These are phyloP conservation scores for Ctenochaetus hawaiiensis DNA, from an alignment of 2,797 vertebrate genomes.

Conservation along the genomic window DNA sequence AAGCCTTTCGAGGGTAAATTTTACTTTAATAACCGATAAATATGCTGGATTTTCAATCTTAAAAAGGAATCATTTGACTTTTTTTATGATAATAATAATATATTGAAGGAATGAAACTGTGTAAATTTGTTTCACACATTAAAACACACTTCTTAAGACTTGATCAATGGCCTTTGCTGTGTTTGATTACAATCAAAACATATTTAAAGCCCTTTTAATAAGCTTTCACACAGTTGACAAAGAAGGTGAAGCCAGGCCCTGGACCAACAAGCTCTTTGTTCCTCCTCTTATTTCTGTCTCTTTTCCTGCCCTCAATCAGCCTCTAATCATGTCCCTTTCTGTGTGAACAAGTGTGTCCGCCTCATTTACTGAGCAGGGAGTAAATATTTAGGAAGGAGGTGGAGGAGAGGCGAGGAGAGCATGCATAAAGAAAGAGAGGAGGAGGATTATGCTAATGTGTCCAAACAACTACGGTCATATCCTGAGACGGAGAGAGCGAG, in stretches of 20 bases:
- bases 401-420: slow-evolving; percentile 34
- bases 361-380: slow-evolving; percentile 64
- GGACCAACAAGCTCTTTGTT: slow-evolving; percentile 40
- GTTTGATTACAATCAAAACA: slow-evolving; percentile 3
- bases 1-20: too few species aligned
- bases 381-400: slow-evolving; percentile 76
- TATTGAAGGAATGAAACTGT: too few species aligned
- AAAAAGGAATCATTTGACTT: not conserved
- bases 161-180: not conserved
- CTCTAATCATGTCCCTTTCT: slow-evolving; percentile 62
- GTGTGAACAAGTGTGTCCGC: slow-evolving; percentile 66
- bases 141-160: not conserved
- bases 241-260: slow-evolving; percentile 19
- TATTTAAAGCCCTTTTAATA: slow-evolving; percentile 43
- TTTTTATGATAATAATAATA: too few species aligned
- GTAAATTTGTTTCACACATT: not conserved
- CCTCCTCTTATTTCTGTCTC: slow-evolving; percentile 33
- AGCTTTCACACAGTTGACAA: slow-evolving; percentile 21
- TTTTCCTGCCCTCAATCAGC: slow-evolving; percentile 57
- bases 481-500: slow-evolving; percentile 19
- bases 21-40: too few species aligned
- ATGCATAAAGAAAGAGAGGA: slow-evolving; percentile 22
- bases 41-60: too few species aligned
- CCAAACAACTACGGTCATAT: slow-evolving; percentile 60
- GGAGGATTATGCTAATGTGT: slow-evolving; percentile 77